These are phyloP conservation scores for Neomorphus geoffroyi DNA, from an alignment of 2,797 vertebrate genomes.

Conservation along the genomic window DNA sequence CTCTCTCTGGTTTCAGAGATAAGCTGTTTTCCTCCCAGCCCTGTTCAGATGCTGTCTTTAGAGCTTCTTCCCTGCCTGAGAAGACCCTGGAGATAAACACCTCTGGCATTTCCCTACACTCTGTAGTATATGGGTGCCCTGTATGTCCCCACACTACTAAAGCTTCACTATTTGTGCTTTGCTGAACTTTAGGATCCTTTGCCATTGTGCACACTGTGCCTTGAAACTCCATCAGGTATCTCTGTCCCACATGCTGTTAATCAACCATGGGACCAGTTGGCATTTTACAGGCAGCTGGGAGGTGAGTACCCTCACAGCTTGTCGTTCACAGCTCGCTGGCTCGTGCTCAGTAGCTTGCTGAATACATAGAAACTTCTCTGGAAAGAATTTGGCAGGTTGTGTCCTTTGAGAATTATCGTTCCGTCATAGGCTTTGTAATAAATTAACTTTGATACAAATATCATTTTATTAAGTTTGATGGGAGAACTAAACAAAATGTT, in stretches of 20 bases:
- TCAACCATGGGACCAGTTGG: rapidly evolving
- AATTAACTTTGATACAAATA: not conserved
- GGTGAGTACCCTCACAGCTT: not conserved
- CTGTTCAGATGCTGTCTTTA: not conserved
- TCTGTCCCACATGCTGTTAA: not conserved
- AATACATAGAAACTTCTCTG: not conserved
- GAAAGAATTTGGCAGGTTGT: not conserved
- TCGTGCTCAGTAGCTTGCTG: not conserved
- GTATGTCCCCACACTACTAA: not conserved
- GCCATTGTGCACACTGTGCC: not conserved
- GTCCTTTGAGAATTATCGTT: not conserved
- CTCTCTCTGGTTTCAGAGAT: not conserved
- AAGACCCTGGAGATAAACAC: not conserved
- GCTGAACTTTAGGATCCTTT: not conserved
- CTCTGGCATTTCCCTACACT: not conserved
- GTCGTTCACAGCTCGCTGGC: rapidly evolving
- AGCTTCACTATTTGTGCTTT: not conserved
- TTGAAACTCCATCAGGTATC: not conserved
- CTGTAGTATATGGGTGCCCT: rapidly evolving
- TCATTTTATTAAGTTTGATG: not conserved
- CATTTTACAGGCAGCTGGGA: not conserved
- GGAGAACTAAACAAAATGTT: not conserved
- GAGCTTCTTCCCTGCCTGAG: not conserved
- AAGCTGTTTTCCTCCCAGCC: not conserved
- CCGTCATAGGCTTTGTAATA: not conserved